A percentile compares a stretch with the other conserved stretches of the same genome.
Conservation (phyloP, 2,797 vertebrate species). For the Aphelocoma californica region DNA sequence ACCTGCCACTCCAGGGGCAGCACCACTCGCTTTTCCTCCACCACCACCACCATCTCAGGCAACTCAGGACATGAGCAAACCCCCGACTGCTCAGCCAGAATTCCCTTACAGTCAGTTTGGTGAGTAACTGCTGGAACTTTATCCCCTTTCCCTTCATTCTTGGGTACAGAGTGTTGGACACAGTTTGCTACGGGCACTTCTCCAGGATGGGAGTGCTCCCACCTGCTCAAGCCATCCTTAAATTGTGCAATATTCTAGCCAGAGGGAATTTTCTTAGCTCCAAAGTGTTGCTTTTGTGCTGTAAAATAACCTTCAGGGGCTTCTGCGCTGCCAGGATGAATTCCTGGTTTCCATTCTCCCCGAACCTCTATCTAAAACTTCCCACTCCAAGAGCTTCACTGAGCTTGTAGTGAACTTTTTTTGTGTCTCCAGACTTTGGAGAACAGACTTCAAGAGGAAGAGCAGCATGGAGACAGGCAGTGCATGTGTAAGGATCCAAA, state of each 20-base stretch:
- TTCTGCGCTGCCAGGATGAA: background rate
- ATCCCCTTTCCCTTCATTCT: background rate
- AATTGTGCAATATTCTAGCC: background rate
- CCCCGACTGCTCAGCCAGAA: slow-evolving; percentile 92
- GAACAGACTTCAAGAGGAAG: background rate
- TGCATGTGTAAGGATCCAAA: background rate
- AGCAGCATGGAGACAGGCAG: background rate
- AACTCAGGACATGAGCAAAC: slow-evolving; percentile 98
- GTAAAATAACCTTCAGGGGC: background rate
- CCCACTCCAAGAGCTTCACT: background rate
- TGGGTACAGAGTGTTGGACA: background rate
- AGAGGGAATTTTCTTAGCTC: background rate
- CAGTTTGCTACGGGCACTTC: background rate
- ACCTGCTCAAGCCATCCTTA: background rate
- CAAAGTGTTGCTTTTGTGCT: background rate
- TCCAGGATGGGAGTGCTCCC: background rate
- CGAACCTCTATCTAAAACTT: background rate
- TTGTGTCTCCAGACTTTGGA: background rate
- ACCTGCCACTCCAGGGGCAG: slow-evolving; percentile 90
- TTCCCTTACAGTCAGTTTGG: slow-evolving; percentile 98
- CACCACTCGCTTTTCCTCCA: slow-evolving; percentile 91
- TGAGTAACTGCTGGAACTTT: slow-evolving; percentile 76
- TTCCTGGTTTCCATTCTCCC: background rate
- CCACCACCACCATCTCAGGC: slow-evolving; percentile 92
- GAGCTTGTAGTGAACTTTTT: background rate